Evolutionary conservation across 1,140 invertebrate genomes (phyloP).

Genomic region (Scaptomyza montana): DNA sequence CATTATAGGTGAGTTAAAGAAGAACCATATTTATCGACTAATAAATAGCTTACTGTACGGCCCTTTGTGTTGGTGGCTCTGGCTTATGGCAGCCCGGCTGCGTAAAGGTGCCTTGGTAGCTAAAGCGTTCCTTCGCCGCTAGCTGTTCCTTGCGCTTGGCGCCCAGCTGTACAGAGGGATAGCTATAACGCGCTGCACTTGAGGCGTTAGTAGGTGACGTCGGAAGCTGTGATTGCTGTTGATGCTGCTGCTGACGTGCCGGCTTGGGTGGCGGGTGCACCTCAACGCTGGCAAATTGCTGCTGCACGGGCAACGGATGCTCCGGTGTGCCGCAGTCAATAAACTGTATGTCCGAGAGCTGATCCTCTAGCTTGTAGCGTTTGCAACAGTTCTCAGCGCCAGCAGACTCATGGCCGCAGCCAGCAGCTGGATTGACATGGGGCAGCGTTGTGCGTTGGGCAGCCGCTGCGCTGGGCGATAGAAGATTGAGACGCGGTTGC

Average conservation of each 20-base stretch:
- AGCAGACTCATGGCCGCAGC: conserved; percentile 66
- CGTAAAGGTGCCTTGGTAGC: conserved; percentile 76
- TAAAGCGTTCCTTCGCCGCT: conserved; percentile 78
- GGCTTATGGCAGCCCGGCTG: conserved; percentile 41
- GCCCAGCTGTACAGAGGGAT: conserved; percentile 78
- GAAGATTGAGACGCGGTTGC: conserved; percentile 84
- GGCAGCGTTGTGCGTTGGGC: conserved; percentile 35
- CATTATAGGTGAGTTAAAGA: too few relatives aligned
- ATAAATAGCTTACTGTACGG: conserved; percentile 47
- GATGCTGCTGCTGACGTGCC: conserved; percentile 33
- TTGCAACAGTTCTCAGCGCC: conserved; percentile 85
- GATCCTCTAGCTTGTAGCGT: conserved; percentile 86
- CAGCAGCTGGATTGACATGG: conserved; percentile 9
- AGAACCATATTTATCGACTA: too few relatives aligned
- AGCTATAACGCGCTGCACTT: conserved; percentile 69
- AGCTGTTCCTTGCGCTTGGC: conserved; percentile 77
- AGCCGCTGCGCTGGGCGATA: conserved; percentile 76
- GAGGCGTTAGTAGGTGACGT: conserved; percentile 27
- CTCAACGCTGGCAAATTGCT: conserved; percentile 62
- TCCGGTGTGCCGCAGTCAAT: conserved; percentile 87
- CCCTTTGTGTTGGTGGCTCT: conserved; percentile 16
- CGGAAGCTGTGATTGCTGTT: not conserved
- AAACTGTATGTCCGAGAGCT: conserved; percentile 86
- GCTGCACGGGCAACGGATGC: conserved; percentile 62
- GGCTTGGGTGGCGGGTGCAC: conserved; percentile 80